Evolutionary conservation across 2,797 vertebrate genomes (phyloP).

Genomic region (Clarias pachynema): DNA sequence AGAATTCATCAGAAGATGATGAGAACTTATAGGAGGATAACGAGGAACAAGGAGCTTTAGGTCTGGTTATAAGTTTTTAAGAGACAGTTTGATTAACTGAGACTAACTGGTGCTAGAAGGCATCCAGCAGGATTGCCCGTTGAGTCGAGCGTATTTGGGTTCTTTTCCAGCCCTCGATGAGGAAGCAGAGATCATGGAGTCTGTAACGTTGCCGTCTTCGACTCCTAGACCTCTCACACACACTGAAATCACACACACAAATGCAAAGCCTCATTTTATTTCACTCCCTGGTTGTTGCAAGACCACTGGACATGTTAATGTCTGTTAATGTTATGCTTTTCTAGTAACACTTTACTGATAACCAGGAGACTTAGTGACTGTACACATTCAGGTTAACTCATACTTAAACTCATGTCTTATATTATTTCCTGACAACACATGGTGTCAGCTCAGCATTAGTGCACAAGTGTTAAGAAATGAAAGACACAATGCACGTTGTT

Average conservation of each 20-base stretch:
- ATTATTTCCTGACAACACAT: no score
- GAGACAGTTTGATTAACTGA: not conserved
- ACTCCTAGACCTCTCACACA: constrained; percentile 77
- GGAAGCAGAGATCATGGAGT: constrained; percentile 73
- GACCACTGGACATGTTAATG: no score
- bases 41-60: not conserved
- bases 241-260: constrained; percentile 61
- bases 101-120: constrained; percentile 67
- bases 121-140: constrained; percentile 78
- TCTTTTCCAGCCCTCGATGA: constrained; percentile 60
- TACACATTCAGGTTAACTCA: no score
- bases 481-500: no score
- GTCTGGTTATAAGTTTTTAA: no score
- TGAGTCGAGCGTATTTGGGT: constrained; percentile 67
- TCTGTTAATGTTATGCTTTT: no score
- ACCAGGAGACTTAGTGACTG: no score
- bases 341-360: no score
- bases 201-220: constrained; percentile 70
- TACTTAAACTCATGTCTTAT: no score
- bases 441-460: no score
- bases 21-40: not conserved
- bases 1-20: not conserved
- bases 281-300: no score
- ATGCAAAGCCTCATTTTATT: not conserved
- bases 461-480: no score